Conservation (phyloP, 2,113 vertebrate genomes). For the Aythya baeri region DNA sequence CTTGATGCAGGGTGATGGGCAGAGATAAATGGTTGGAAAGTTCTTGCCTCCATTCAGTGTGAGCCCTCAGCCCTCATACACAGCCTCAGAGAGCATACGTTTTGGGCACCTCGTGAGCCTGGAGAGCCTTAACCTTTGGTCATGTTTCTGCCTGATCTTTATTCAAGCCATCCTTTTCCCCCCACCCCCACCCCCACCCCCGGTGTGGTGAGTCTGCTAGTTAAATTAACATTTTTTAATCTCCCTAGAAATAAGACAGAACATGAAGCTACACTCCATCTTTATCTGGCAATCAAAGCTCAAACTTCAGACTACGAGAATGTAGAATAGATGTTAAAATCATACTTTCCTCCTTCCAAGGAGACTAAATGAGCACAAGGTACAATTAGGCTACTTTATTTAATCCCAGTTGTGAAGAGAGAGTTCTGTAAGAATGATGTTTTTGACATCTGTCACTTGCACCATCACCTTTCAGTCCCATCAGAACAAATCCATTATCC, state of each 20-base stretch:
- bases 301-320: slow-evolving; percentile 31
- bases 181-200: too few relatives aligned
- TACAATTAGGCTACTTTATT: slow-evolving; percentile 7
- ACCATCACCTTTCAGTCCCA: neutral
- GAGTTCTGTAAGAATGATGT: neutral
- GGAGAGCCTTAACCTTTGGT: neutral
- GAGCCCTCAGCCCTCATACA: neutral
- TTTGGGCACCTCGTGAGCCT: neutral
- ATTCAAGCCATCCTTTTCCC: neutral
- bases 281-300: neutral
- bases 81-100: neutral
- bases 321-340: slow-evolving; percentile 17
- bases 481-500: slow-evolving; percentile 34
- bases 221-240: neutral
- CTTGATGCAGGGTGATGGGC: neutral
- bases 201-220: neutral
- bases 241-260: neutral
- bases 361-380: slow-evolving; percentile 3
- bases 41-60: neutral
- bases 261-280: slow-evolving; percentile 34
- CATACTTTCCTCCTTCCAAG: slow-evolving; percentile 2
- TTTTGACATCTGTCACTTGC: slow-evolving; percentile 55
- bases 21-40: neutral
- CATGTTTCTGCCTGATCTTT: neutral
- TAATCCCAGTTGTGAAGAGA: slow-evolving; percentile 25